phyloP scores from a whole-genome alignment of 2,113 vertebrate genomes.

The Suricata suricatta region DNA sequence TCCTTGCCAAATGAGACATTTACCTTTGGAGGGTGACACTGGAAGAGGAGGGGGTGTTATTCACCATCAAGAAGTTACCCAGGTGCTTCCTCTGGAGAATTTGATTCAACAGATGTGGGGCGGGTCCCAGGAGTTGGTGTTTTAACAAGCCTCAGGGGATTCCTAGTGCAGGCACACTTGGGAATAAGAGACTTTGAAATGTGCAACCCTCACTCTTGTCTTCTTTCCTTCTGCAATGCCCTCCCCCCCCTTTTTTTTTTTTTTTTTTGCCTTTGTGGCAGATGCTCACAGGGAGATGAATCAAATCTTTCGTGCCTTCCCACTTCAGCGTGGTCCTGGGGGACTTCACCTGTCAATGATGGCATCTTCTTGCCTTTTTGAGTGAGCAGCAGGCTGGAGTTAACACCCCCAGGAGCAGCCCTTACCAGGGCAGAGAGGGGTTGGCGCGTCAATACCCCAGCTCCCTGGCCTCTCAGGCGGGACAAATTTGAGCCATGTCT shows the following conservation, averaged over 20 bases:
- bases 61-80: not conserved
- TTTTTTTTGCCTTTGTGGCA: not conserved
- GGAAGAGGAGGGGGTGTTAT: not conserved
- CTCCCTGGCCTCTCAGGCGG: not conserved
- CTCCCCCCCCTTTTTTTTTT: too few species aligned
- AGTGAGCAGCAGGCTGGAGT: not conserved
- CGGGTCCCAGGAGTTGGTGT: not conserved
- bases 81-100: conserved; percentile 23
- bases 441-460: not conserved
- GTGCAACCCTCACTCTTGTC: not conserved
- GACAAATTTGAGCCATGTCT: not conserved
- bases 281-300: conserved; percentile 1
- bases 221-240: not conserved
- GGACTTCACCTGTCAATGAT: not conserved
- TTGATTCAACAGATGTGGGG: not conserved
- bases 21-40: not conserved
- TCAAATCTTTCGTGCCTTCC: not conserved
- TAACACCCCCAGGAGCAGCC: conserved; percentile 8
- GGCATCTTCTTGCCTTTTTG: not conserved
- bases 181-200: not conserved
- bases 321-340: not conserved
- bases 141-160: not conserved
- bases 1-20: not conserved
- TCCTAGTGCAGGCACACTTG: not conserved
- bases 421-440: not conserved